A percentile compares a stretch with the other conserved stretches of the same genome.
phyloP scores from a whole-genome alignment of 1,140 invertebrate species.

The Euura lappo region DNA sequence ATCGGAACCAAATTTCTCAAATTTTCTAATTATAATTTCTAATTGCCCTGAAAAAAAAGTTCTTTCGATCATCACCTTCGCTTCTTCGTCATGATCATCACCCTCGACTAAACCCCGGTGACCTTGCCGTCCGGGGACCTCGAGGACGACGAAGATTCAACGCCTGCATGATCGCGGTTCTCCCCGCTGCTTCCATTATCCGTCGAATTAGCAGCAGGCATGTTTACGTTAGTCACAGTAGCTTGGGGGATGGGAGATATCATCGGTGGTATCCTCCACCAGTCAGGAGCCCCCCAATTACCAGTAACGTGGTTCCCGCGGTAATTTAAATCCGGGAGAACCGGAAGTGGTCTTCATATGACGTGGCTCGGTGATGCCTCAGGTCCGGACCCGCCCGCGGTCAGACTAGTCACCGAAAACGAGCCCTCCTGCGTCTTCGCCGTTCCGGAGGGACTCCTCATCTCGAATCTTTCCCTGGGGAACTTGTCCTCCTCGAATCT shows the following conservation, averaged over 20 bases:
- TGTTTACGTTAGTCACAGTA: conserved; percentile 35
- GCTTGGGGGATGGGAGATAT: conserved; percentile 48
- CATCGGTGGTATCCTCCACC: conserved; percentile 56
- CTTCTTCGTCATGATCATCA: too few species aligned
- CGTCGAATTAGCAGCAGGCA: conserved; percentile 12
- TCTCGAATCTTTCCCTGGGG: not conserved
- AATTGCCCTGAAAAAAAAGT: too few species aligned
- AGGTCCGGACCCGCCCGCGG: conserved; percentile 31
- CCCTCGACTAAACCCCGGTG: not conserved
- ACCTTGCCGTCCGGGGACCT: not conserved
- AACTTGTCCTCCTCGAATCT: conserved; percentile 26
- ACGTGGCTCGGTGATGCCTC: conserved; percentile 65
- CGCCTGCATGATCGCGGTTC: not conserved
- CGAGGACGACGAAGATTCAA: not conserved
- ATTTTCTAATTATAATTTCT: too few species aligned
- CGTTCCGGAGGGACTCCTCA: not conserved
- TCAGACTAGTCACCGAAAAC: conserved; percentile 56
- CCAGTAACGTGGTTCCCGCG: conserved; percentile 57
- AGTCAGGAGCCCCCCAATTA: conserved; percentile 46
- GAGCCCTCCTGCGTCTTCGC: not conserved
- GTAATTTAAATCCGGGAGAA: conserved; percentile 69
- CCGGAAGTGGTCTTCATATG: conserved; percentile 83
- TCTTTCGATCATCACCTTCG: too few species aligned
- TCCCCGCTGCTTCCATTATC: not conserved
- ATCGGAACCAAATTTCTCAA: too few species aligned